Evolutionary conservation across 2,797 vertebrate species (phyloP), one percentile per base, ranked within the genome.

Genomic region (Nannoperca australis): DNA sequence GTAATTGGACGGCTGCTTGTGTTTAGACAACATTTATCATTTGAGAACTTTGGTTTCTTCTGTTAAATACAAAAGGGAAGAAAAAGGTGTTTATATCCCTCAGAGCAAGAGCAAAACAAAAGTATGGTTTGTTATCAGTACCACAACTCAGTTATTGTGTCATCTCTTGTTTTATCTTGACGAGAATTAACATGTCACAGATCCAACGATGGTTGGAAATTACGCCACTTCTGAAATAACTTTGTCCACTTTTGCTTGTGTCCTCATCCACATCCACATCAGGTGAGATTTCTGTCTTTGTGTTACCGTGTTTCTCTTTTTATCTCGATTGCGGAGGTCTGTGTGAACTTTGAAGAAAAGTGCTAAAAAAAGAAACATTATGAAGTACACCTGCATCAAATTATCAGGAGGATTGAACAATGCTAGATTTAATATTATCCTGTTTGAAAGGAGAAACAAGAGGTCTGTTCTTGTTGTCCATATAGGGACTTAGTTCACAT

Each of bases 401-500:
- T 55, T 53, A 67, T 69, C 69, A 59, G 36, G 70, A 80, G 83
- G 73, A 70, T 32, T 79, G 66, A 84, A 64, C 62, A 76, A 64
- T 20, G 17, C n/a, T 14, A 15, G 68, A 70, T 76, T 61, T 62
- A 75, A 81, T 70, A 79, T 71, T 20, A 65, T 64, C 42, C 44
- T 69, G 58, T 70, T 27, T 9, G 27, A 67, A 45, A 50, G 67
- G 45, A 70, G 60, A 38, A 24, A 54, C 11, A 55, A 38, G 17
- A 36, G 65, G 78, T 72, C 66, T 74, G 38, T 15, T 79, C 58
- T 74, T 49, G 36, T 79, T 79, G 84, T 66, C 71, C 54, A 27
- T 84, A 32, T 27, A 51, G 58, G 32, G 84, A 55, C 70, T 73
- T 68, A 67, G 24, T 86, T 91, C 83, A 76, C 77, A 80, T 85